Conservation (phyloP, 2,888 invertebrate genomes). For the Drosophila barbarae region DNA sequence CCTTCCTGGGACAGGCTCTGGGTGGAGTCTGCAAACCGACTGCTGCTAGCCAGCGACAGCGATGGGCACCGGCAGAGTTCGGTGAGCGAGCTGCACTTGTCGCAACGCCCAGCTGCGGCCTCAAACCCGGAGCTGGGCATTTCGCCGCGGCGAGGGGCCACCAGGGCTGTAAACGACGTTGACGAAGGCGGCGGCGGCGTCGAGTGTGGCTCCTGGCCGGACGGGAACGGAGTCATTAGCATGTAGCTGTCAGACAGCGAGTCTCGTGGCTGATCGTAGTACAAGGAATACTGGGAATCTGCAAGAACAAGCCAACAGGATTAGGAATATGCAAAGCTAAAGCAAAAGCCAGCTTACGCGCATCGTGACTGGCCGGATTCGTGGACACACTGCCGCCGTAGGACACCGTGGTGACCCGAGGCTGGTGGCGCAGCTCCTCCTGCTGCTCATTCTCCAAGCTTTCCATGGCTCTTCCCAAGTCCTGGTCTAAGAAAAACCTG, state of each 20-base stretch:
- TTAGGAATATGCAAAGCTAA: not conserved
- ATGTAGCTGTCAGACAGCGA: slow-evolving; percentile 50
- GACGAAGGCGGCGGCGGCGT: slow-evolving; percentile 15
- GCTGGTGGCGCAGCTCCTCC: slow-evolving; percentile 72
- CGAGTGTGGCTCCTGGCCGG: slow-evolving; percentile 16
- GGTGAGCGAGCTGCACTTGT: slow-evolving; percentile 18
- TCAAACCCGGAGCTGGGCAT: slow-evolving; percentile 1
- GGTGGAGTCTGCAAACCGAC: slow-evolving; percentile 50
- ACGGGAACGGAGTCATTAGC: slow-evolving; percentile 48
- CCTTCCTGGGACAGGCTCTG: slow-evolving; percentile 33
- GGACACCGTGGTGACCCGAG: slow-evolving; percentile 40
- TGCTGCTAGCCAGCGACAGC: slow-evolving; percentile 14
- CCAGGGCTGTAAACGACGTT: slow-evolving; percentile 23
- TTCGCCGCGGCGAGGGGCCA: slow-evolving; percentile 20
- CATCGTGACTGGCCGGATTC: slow-evolving; percentile 37
- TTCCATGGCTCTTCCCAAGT: slow-evolving; percentile 46
- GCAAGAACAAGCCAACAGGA: not conserved
- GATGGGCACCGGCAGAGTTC: slow-evolving; percentile 26
- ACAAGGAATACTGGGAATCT: slow-evolving; percentile 31
- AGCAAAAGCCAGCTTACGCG: slow-evolving; percentile 43
- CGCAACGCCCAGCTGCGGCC: slow-evolving; percentile 13
- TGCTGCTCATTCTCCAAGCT: slow-evolving; percentile 78
- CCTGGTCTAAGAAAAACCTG: slow-evolving; percentile 1
- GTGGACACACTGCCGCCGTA: slow-evolving; percentile 45
- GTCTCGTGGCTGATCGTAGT: slow-evolving; percentile 20